Base-by-base conservation (phyloP, 2,113 vertebrate genomes). In the Addax nasomaculatus region DNA sequence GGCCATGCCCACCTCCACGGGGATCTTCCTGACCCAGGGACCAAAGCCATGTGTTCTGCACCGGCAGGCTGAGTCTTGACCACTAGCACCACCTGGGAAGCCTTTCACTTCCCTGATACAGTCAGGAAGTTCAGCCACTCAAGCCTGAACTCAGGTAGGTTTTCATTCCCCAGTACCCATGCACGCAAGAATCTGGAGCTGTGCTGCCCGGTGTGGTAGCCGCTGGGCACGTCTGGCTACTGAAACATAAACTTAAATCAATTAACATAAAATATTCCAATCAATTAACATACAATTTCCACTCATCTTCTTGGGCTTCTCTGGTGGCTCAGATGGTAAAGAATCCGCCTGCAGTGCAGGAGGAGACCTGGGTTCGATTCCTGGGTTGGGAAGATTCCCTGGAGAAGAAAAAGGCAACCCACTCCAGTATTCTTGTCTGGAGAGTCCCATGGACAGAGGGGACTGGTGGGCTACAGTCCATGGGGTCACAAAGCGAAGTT, bases 221-320 rank as follows among this genome's bases (percentile, higher is more conserved):
- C 2, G 0, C 5, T 2, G 15, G 64, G 49, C 13, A 7, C 0
- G 2, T 13, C 27, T 13, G 33, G 8, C 19, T n/a, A 1, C 10
- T 19, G 92, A 90, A 36, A 84, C 36, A 70, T 2, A 27, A 23
- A 62, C 49, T 39, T 6, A 39, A 5, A 36, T 9, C 21, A 58
- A 4, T 33, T 14, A 33, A 13, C 30, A 62, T 47, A 25, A 49
- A 47, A 36, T 55, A 43, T 43, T 43, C 43, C 43, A 5, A 36
- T 9, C 21, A 58, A 4, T 33, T 14, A 33, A 13, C 30, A 62
- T 47, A 21, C 47, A 55, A 43, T 30, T 39, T 39, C 67, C 19
- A 23, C n/a, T 36, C n/a, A 70, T 70, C 19, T 23, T 39, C n/a
- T 73, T 73, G 67, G 67, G 67, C 33, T 36, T 21, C 17, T 5